Conservation (phyloP, 2,797 vertebrate genomes). For the Schizothorax lantsangensis region DNA sequence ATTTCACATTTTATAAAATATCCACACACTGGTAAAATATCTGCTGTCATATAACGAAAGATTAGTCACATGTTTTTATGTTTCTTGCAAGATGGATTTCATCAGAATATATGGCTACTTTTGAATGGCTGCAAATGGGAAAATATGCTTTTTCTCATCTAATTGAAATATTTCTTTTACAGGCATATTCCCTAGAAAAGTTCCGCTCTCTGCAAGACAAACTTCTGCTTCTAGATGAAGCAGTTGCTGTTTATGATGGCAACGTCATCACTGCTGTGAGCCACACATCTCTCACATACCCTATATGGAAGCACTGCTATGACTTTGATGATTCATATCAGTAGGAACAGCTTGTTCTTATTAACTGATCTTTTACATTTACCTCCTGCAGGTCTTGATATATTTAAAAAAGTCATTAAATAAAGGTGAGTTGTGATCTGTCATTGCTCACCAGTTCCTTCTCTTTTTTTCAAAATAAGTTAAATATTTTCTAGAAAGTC, state of each 20-base stretch:
- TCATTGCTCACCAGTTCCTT: not conserved
- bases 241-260: conserved; percentile 86
- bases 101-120: not conserved
- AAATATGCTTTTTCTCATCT: not conserved
- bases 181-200: conserved; percentile 88
- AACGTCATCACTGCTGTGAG: conserved; percentile 92
- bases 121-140: not conserved
- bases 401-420: conserved; percentile 90
- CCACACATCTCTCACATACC: not conserved
- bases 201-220: conserved; percentile 94
- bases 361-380: not conserved
- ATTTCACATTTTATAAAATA: not conserved
- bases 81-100: not conserved
- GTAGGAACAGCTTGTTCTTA: not conserved
- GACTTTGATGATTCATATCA: not conserved
- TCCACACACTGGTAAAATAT: not conserved
- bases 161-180: not conserved
- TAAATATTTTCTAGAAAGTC: too few relatives aligned
- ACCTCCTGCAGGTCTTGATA: conserved; percentile 87
- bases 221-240: conserved; percentile 87
- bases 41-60: not conserved
- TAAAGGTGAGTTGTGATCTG: conserved; percentile 82
- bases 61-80: not conserved
- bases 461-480: not conserved
- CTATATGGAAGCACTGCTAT: not conserved